phyloP scores from a whole-genome alignment of 1,140 invertebrate genomes.

The Megalonaias nervosa region DNA sequence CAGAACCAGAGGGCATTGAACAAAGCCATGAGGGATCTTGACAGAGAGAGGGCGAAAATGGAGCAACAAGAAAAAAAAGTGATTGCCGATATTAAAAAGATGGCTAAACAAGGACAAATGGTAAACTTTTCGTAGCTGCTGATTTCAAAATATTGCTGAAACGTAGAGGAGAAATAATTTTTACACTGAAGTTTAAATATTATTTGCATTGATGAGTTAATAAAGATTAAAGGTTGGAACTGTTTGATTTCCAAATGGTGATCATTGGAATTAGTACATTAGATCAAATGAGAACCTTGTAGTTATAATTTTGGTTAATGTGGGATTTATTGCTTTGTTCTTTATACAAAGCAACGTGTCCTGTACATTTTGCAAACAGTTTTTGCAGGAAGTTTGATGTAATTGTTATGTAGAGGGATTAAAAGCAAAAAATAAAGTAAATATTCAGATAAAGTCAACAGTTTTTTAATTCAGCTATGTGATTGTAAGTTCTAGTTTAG shows the following conservation, averaged over 20 bases:
- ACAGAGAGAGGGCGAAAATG: conserved; percentile 95
- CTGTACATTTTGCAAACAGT: neutral
- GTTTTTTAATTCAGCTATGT: too few relatives aligned
- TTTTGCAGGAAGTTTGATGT: neutral
- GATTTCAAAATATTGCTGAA: neutral
- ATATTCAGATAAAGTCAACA: neutral
- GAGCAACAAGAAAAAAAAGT: conserved; percentile 99
- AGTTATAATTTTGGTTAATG: too few relatives aligned
- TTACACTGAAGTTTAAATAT: too few relatives aligned
- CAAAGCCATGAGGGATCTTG: conserved; percentile 98
- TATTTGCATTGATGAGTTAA: too few relatives aligned
- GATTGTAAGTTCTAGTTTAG: too few relatives aligned
- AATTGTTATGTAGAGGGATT: neutral
- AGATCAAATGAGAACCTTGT: too few relatives aligned
- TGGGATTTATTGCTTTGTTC: too few relatives aligned
- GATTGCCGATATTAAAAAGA: conserved; percentile 98
- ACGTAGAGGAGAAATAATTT: neutral
- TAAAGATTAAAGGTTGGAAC: too few relatives aligned
- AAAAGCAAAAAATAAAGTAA: neutral
- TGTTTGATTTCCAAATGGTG: too few relatives aligned
- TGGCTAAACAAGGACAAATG: conserved; percentile 99
- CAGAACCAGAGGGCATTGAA: conserved; percentile 99
- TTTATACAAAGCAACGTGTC: too few relatives aligned
- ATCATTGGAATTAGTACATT: too few relatives aligned
- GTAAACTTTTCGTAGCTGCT: conserved; percentile 72